Percentiles rank a stretch among this genome's conserved stretches.
These are phyloP conservation scores for Psilopogon haemacephalus DNA, from an alignment of 2,113 vertebrate genomes.

Conservation along the genomic window DNA sequence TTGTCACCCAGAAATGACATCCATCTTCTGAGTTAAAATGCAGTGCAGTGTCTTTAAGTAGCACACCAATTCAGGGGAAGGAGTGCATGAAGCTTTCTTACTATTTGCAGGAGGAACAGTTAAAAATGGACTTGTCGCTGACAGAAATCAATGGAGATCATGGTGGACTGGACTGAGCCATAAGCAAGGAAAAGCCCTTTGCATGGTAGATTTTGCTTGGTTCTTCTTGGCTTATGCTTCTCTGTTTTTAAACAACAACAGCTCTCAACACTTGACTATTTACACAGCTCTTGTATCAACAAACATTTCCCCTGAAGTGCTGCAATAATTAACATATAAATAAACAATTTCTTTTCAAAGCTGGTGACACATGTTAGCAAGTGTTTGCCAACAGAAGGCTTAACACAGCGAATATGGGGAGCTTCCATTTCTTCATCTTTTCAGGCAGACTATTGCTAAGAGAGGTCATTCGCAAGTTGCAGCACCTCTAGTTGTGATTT, in stretches of 20 bases:
- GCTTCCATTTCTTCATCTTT: slow-evolving; percentile 7
- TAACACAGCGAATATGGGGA: neutral
- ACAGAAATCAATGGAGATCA: neutral
- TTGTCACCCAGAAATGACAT: neutral
- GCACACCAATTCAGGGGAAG: neutral
- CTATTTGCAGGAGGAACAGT: neutral
- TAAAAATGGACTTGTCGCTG: neutral
- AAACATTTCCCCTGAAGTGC: slow-evolving; percentile 52
- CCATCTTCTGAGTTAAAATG: neutral
- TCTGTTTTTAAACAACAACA: slow-evolving; percentile 8
- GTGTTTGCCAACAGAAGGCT: slow-evolving; percentile 48
- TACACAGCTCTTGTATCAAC: slow-evolving; percentile 41
- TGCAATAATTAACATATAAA: slow-evolving; percentile 64
- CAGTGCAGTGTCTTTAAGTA: neutral
- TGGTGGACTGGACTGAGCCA: neutral
- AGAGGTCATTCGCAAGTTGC: slow-evolving; percentile 25
- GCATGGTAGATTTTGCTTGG: neutral
- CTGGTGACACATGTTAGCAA: slow-evolving; percentile 51
- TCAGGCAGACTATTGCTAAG: neutral
- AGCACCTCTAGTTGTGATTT: neutral
- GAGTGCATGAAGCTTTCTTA: neutral
- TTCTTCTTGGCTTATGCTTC: neutral
- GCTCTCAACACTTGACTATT: slow-evolving; percentile 39
- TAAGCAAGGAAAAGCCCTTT: neutral
- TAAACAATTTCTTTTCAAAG: slow-evolving; percentile 55